Evolutionary conservation across 2,113 vertebrate genomes (phyloP), one percentile per base, ranked within the genome.

Genomic region (Bufo bufo): DNA sequence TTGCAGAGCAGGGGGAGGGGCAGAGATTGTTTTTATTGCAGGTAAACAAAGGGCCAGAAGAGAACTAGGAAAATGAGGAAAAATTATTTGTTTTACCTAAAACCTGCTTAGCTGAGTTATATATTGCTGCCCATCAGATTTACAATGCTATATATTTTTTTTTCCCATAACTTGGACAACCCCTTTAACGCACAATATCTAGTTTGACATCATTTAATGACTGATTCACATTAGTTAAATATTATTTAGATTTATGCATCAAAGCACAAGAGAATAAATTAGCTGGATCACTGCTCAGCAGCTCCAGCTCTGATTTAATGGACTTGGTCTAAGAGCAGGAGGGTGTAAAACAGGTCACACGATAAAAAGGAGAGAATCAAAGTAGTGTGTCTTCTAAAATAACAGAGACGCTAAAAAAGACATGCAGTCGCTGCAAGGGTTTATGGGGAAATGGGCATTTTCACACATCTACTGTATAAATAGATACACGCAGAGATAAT

Each of bases 241-340:
- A 83, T 52, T n/a, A 23, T 16, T 69, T 13, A 11, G 11, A 66
- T 66, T 65, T 23, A 19, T 83, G 81, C 61, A 83, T n/a, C 11
- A 69, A 45, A 61, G 43, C 81, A 69, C 5, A 80, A 43, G 47
- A 83, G 45, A 83, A 47, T 83, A 69, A 49, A 69, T 82, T 82
- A 65, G 13, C 43, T 82, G 80, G 59, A 49, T 82, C 80, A 20
- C 58, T 65, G 58, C 19, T 10, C 58, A n/a, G 47, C 45, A 66
- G 6, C 54, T 66, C 59, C 47, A 50, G 17, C 61, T 66, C 61
- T 50, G 43, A 83, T n/a, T 83, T 83, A 83, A 83, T 52, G 63
- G 45, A 50, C 81, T 33, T 59, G 14, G 52, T 8, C 7, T n/a
- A 50, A 83, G 6, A 52, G 45, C 19, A 66, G 81, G 20, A 66